Conservation (phyloP, 2,888 invertebrate species). For the Tetranychus truncatus region DNA sequence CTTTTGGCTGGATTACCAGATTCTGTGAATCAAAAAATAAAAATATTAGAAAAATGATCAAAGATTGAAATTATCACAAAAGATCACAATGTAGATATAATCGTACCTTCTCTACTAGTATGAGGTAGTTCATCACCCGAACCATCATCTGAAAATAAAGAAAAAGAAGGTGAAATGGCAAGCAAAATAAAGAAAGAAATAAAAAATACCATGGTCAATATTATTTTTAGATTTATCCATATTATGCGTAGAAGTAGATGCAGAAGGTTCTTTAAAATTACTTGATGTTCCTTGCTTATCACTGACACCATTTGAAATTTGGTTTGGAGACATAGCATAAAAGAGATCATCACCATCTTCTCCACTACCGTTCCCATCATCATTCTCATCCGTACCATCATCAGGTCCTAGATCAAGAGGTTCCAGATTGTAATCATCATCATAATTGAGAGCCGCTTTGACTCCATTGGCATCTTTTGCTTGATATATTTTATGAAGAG, state of each 20-base stretch:
- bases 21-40: neutral
- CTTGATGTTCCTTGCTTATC: slow-evolving; percentile 9
- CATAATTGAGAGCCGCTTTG: slow-evolving; percentile 18
- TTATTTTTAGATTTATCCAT: neutral
- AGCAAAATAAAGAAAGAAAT: neutral
- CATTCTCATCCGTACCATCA: slow-evolving; percentile 9
- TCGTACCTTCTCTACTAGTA: neutral
- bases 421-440: slow-evolving; percentile 22
- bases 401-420: slow-evolving; percentile 15
- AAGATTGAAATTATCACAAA: no score
- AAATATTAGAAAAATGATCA: neutral
- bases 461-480: slow-evolving; percentile 21
- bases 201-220: neutral
- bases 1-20: neutral
- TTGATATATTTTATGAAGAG: slow-evolving; percentile 21
- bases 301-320: slow-evolving; percentile 12
- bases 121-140: neutral
- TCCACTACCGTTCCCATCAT: slow-evolving; percentile 12
- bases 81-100: neutral
- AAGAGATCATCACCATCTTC: slow-evolving; percentile 18
- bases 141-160: neutral
- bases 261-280: neutral
- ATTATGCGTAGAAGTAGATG: neutral
- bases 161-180: neutral
- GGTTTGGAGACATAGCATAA: slow-evolving; percentile 21